Base-by-base conservation (phyloP, 37 sponge, comb jelly and placozoan genomes). In the Corticium candelabrum region DNA sequence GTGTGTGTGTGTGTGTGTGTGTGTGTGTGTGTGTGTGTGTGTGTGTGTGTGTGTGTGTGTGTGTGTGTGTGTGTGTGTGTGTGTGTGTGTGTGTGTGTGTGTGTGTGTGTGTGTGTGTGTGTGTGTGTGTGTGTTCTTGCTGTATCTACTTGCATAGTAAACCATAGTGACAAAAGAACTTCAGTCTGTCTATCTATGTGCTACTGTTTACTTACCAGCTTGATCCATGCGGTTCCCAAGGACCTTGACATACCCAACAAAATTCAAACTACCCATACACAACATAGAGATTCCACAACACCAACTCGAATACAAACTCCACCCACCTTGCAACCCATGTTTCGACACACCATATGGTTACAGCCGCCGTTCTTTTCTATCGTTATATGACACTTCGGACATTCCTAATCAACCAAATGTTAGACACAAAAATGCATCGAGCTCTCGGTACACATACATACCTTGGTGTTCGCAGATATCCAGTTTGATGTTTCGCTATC, bases 301-400 rank as follows among this genome's bases (percentile, higher is more conserved):
- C 34, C 11, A 70, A 7, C 4, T 15, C 5, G 7, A 4, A 4
- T 34, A 15, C 4, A 30, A 70, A 70, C 4, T 4, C 21, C 4
- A 29, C 36, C 7, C 4, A 76, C 77, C 68, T 76, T 76, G 77
- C 77, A 76, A 5, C n/a, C 29, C 11, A 11, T 11, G 27, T 79
- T 37, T 3, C 72, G 29, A 33, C 90, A 78, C 68, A 90, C 84
- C 89, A 94, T 94, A 85, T 94, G 96, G 68, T 94, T 94, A 71
- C 96, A 94, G 29, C 96, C 96, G 2, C 96, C 96, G 57, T 84
- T 90, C 85, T 94, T 94, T 76, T 94, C 96, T 79, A 94, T 94
- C 38, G 82, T 75, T 29, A 85, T 70, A 37, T 81, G 76, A 86
- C 96, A 94, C 37, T 88, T 84, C 7, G 96, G 96, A 82, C 96